Evolutionary conservation across 2,113 vertebrate genomes (phyloP).

Genomic region (Athene noctua): DNA sequence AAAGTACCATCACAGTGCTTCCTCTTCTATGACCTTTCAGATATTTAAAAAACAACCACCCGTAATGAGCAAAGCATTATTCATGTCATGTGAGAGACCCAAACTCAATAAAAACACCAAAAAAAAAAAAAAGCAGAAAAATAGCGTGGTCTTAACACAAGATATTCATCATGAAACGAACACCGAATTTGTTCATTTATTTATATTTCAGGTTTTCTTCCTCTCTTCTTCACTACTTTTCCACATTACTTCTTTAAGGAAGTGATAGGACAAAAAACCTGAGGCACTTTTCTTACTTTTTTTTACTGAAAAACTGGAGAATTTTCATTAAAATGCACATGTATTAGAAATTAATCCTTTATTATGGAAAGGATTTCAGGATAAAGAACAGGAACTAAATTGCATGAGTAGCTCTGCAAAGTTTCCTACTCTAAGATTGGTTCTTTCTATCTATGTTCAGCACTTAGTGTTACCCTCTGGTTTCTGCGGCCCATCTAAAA

Average conservation of each 20-base stretch:
- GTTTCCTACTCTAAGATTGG: not conserved
- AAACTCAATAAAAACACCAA: not conserved
- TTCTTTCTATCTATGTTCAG: not conserved
- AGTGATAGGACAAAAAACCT: not conserved
- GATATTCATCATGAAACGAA: not conserved
- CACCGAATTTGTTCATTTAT: not conserved
- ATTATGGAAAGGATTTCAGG: not conserved
- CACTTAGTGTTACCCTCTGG: not conserved
- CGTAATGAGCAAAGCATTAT: not conserved
- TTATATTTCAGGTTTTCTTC: not conserved
- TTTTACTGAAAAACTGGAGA: not conserved
- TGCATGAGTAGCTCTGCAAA: not conserved
- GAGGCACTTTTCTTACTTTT: not conserved
- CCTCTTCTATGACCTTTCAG: not conserved
- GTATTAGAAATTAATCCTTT: not conserved
- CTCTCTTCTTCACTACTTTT: not conserved
- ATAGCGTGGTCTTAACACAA: not conserved
- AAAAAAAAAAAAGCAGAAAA: not conserved
- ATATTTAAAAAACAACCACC: not conserved
- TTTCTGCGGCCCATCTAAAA: slow-evolving; percentile 42
- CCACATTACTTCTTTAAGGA: not conserved
- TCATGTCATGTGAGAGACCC: rapidly evolving
- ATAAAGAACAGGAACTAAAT: not conserved
- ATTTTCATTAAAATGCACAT: not conserved
- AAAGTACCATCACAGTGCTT: not conserved